Evolutionary conservation across 1,140 invertebrate species (phyloP), one percentile per base, ranked within the genome.

Genomic region (Druon quercuslanigerum): DNA sequence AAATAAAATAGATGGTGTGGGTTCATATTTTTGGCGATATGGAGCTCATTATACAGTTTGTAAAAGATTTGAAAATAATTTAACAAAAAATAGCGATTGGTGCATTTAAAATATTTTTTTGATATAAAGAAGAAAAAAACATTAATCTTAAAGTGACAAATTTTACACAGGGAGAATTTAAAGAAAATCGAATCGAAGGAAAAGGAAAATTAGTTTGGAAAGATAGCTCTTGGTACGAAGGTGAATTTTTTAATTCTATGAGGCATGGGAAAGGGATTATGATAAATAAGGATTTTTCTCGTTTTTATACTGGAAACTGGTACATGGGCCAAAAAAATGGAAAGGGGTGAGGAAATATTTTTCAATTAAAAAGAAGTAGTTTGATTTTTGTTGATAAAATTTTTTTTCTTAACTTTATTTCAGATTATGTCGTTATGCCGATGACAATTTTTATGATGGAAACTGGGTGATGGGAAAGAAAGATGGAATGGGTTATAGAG

Each of bases 261-360:
- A 91, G 93, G 14, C 92, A 94, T 76, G 93, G 93, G 3, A 83
- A 85, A 73, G 93, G 93, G 2, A 81, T 90, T 3, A 90, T 92
- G n/a, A 91, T 93, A 20, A 85, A 93, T 71, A 90, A 89, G 25
- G 86, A 90, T 33, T 87, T 83, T n/a, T 87, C 90, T 80, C 85
- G 88, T 5, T 88, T 91, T 9, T 93, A 93, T 66, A 84, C 85
- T 13, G 93, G 93, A 5, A 80, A 89, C 6, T 94, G 93, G 93
- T 77, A 86, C 74, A 84, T 77, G 57, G 92, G 92, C 0, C 87
- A 90, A 17, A 93, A 92, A 79, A 88, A 93, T 73, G 93, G 92
- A 77, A 86, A 86, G 51, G 75, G 89, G 90, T 78, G 25, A 52
- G 40, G 46, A 13, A 19, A 40, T 60, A 50, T 57, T n/a, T 57